Evolutionary conservation across 2,888 invertebrate genomes (phyloP).

Genomic region (Synanthedon tipuliformis): DNA sequence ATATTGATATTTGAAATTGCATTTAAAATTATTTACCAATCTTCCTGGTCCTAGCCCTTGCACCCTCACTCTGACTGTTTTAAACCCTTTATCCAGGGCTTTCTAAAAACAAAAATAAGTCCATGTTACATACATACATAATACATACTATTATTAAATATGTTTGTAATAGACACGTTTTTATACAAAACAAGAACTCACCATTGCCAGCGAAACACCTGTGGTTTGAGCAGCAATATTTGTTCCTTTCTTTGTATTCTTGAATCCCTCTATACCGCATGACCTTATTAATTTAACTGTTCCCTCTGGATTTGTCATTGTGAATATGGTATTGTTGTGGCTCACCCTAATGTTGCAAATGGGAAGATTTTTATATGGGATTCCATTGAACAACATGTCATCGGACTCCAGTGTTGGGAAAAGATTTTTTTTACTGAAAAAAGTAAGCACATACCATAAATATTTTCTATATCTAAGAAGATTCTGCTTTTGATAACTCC

Average conservation of each 20-base stretch:
- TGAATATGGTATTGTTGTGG: slow-evolving; percentile 89
- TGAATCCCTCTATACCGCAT: slow-evolving; percentile 94
- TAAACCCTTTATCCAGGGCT: slow-evolving; percentile 78
- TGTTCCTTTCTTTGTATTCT: slow-evolving; percentile 94
- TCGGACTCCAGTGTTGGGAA: slow-evolving; percentile 83
- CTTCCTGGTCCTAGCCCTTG: slow-evolving; percentile 90
- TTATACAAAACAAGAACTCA: slow-evolving; percentile 48
- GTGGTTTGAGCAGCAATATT: slow-evolving; percentile 97
- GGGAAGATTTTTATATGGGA: slow-evolving; percentile 83
- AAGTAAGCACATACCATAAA: neutral
- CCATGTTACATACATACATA: neutral
- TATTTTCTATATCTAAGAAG: neutral
- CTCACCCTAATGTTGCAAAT: slow-evolving; percentile 85
- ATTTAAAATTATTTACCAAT: slow-evolving; percentile 72
- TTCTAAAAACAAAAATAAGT: slow-evolving; percentile 62
- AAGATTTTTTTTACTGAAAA: slow-evolving; percentile 73
- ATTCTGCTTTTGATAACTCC: neutral
- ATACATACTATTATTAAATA: neutral
- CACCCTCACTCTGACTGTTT: slow-evolving; percentile 81
- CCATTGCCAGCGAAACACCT: slow-evolving; percentile 81
- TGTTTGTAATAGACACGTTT: neutral
- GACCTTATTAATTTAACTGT: slow-evolving; percentile 73
- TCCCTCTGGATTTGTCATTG: slow-evolving; percentile 79
- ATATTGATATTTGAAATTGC: neutral
- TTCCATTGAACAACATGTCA: slow-evolving; percentile 78